Base-by-base conservation (phyloP, 1,140 invertebrate genomes). In the Octopus sinensis region DNA sequence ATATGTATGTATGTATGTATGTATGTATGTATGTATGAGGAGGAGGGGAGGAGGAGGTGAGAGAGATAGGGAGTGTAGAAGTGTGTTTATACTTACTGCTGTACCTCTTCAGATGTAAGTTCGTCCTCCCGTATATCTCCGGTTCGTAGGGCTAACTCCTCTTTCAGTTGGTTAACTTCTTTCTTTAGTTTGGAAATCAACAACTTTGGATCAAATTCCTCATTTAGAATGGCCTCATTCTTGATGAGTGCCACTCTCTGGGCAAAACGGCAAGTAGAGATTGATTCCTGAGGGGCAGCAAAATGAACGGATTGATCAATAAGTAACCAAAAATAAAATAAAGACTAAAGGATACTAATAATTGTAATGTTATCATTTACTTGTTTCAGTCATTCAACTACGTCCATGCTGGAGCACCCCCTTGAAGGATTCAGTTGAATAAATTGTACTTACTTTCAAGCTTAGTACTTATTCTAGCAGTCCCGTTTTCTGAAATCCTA, bases 191-290 rank as follows among this genome's bases (percentile, higher is more conserved):
- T 89, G 23, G 85, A 81, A 54, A 93, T 92, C 85, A 93, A 88
- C 52, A 92, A 83, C 81, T 91, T 90, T 4, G 92, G 92, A 87
- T 93, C 92, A 43, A 92, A 82, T 84, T 92, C 91, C 84, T 92
- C 92, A 89, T 93, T 93, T 13, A 92, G 84, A 23, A 90, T 87
- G 9, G 92, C 92, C 83, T 93, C 92, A 84, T 94, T 93, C 83
- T 90, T 92, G 54, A 94, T 92, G 83, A 93, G 87, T 17, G 93
- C 93, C 10, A 94, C 93, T 85, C 93, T 89, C 86, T 94, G 93
- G 5, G 93, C 92, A 91, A 94, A 94, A 84, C 93, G 91, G 88
- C 93, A 94, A 13, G 93, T 94, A 71, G 93, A 94, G 85, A 94
- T 91, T 0, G 93, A 92, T 90, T 94, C 93, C 90, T 91, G 83